Percentiles rank a stretch among this genome's conserved stretches.
Evolutionary conservation across 2,888 invertebrate genomes (phyloP).

Genomic region (Andrena minutula): DNA sequence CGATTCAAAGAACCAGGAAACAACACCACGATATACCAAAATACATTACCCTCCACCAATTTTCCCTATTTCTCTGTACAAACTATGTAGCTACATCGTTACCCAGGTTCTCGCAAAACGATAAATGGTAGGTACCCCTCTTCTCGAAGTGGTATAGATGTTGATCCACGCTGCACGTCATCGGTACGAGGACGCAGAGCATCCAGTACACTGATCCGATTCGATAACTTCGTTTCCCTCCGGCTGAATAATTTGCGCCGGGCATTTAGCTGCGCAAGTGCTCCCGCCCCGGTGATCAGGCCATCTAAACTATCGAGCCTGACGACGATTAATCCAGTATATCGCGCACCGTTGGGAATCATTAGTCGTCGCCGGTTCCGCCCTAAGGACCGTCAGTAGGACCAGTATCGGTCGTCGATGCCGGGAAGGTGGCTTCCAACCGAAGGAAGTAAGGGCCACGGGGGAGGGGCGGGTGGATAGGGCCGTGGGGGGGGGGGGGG

Average conservation of each 20-base stretch:
- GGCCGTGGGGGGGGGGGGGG: slow-evolving; percentile 28
- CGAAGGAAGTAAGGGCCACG: slow-evolving; percentile 60
- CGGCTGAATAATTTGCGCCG: slow-evolving; percentile 68
- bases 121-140: too few species aligned
- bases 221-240: slow-evolving; percentile 65
- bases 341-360: slow-evolving; percentile 80
- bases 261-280: slow-evolving; percentile 61
- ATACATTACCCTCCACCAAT: too few species aligned
- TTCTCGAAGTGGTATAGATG: neutral
- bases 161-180: slow-evolving; percentile 7
- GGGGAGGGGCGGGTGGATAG: slow-evolving; percentile 42
- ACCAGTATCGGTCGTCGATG: slow-evolving; percentile 73
- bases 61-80: too few species aligned
- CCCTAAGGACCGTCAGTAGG: slow-evolving; percentile 62
- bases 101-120: too few species aligned
- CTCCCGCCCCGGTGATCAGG: slow-evolving; percentile 64
- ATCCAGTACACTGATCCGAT: slow-evolving; percentile 39
- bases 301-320: slow-evolving; percentile 72
- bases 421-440: slow-evolving; percentile 64
- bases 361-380: slow-evolving; percentile 75
- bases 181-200: neutral
- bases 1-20: too few species aligned
- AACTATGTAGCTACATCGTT: too few species aligned
- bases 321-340: slow-evolving; percentile 80
- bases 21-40: too few species aligned